Evolutionary conservation across 2,888 invertebrate species (phyloP), one percentile per base, ranked within the genome.

Genomic region (Habrosyne pyritoides): DNA sequence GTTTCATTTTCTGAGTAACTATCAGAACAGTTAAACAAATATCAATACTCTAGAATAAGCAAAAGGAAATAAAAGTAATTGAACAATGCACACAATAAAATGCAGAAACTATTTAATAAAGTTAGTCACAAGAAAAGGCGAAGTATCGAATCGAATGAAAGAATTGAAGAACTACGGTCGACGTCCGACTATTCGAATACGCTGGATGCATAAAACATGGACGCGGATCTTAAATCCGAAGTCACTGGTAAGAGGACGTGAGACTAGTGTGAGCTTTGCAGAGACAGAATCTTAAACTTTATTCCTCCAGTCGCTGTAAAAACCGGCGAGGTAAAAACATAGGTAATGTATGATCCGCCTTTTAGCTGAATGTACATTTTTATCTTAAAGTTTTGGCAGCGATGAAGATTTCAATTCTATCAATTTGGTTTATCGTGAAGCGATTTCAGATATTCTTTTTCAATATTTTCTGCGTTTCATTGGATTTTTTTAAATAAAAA

Each of bases 121-220:
- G 53, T 53, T 59, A 54, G 54, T 54, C 47, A 52, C 28, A 50
- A 47, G 36, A 49, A 54, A 54, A 28, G 28, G 26, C 18, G 54
- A 53, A 21, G 28, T 47, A 21, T 47, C 21, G n/a, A 59, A 50
- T 28, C n/a, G 26, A 30, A 22, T 48, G 22, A 53, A 55, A 55
- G 54, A 54, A 57, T 21, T 36, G 28, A 47, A 53, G 24, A 47
- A 51, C 54, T 48, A 30, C 48, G 52, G 48, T 53, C 56, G 57
- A 54, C 54, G 59, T 60, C 61, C 58, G 63, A 61, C 60, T 53
- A 55, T 50, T 28, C 30, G 28, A 50, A 50, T 30, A 68, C 61
- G 63, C 49, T 57, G 58, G 56, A 72, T 77, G 73, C 71, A 77
- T 77, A 71, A 77, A 71, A 77, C 74, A 75, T 75, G 60, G 63